Base-by-base conservation (phyloP, 2,888 invertebrate species). In the Scaptomyza tumidula region DNA sequence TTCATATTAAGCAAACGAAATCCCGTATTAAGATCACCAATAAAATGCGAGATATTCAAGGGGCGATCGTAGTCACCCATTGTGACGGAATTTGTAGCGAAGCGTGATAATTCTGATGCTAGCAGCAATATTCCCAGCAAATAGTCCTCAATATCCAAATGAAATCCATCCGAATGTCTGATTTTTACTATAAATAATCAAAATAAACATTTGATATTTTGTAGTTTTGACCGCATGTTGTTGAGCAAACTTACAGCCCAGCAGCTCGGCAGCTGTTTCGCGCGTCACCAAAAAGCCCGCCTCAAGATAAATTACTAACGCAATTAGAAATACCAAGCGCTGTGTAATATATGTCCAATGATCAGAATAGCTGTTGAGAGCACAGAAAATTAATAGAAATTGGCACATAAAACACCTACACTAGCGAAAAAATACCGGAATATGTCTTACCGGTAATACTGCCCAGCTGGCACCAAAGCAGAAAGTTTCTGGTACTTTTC, bases 111-210 rank as follows among this genome's bases (percentile, higher is more conserved):
- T 93, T 98, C 98, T 14, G 96, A 95, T 35, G 97, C 96, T 78
- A 98, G 92, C 88, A 95, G 94, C 14, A 98, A 93, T 10, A 98
- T 91, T 0, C 98, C 98, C 91, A 96, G 94, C 19, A 98, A 93
- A 86, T 97, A 98, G 89, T 98, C 98, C 91, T 98, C 98, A 31
- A 98, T 93, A 79, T 98, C 98, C 79, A 98, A 93, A 88, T 98
- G 97, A 89, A 98, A 97, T 0, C 96, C 97, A n/a, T 95, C 94
- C 35, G 94, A 93, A 69, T 94, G 92, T 9, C 91, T 91, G 0
- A 93, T 93, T 89, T 95, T 94, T 24, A 97, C 97, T 97, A 41
- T 43, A 6, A 6, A 53, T 6, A 35, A 13, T 48, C 7, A 29
- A 10, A 43, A 44, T 11, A 14, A 14, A 29, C 13, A 29, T 14